Evolutionary conservation across 2,797 vertebrate genomes (phyloP), one percentile per base, ranked within the genome.

Genomic region (Cyprinella venusta): DNA sequence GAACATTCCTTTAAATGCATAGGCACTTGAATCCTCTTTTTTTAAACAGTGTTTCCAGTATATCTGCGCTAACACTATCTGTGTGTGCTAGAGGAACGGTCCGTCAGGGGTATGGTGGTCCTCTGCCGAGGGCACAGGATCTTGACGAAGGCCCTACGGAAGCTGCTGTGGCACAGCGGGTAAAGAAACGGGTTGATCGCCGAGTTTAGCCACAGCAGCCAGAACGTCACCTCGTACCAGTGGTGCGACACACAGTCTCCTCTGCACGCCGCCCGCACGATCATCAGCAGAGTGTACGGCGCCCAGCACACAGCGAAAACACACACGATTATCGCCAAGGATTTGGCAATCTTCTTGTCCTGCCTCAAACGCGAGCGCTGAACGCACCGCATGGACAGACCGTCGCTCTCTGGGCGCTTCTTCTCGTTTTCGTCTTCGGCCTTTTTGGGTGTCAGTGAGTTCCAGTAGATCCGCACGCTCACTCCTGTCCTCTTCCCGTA

Each of bases 151-250:
- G 96, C 95, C 88, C 94, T 95, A 68, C 94, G 93, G 91, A 98
- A 98, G 71, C 86, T 93, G 42, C 92, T 91, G 90, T 97, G 97
- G 85, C 97, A 98, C 68, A 98, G 90, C 0, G 97, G 94, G 82
- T 98, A 98, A 15, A 98, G 92, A 91, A 97, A 93, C 0, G 97
- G 96, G 84, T 98, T 98, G 78, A 97, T 86, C 65, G 94, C 94
- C 0, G 97, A 97, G 92, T 98, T 98, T 80, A 96, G 87, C 96
- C 96, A 98, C 89, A 97, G 94, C 90, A 97, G 94, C 96, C 97
- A 97, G 94, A 97, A 97, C 3, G 94, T 93, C 89, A 95, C 89
- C 88, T 96, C 93, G 30, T 97, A 97, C 92, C 94, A 92, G 80
- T 87, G 86, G 86, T 93, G 91, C 84, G 92, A 92, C 84, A 93